Evolutionary conservation across 1,140 invertebrate species (phyloP).

Genomic region (Bombus difficillimus): DNA sequence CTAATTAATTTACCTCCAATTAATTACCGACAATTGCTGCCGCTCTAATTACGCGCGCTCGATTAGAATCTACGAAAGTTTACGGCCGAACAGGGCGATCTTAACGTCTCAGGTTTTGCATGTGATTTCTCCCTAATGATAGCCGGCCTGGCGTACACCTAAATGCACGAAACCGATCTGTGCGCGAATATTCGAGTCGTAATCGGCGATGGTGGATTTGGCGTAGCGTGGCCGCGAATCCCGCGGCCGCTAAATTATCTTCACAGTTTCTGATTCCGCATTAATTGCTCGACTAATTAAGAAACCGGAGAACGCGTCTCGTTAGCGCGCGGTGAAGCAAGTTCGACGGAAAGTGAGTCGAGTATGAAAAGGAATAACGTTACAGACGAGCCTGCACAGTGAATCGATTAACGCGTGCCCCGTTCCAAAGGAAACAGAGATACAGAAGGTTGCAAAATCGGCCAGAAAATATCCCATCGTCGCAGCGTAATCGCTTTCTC

Average conservation of each 20-base stretch:
- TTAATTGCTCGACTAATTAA: constrained; percentile 44
- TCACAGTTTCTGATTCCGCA: constrained; percentile 34
- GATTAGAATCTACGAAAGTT: constrained; percentile 68
- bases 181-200: background rate
- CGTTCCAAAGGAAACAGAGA: background rate
- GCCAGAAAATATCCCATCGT: background rate
- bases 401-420: background rate
- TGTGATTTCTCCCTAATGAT: constrained; percentile 56
- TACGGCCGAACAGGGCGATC: constrained; percentile 61
- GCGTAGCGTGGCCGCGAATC: background rate
- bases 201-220: background rate
- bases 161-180: background rate
- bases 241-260: constrained; percentile 10
- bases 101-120: constrained; percentile 57
- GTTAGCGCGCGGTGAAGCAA: background rate
- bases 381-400: background rate
- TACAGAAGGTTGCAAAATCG: background rate
- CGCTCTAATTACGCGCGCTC: constrained; percentile 65
- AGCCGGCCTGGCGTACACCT: constrained; percentile 2
- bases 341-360: constrained; percentile 18
- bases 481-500: background rate
- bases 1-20: constrained; percentile 67
- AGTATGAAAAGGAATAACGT: background rate
- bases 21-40: constrained; percentile 68
- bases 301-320: constrained; percentile 1